Evolutionary conservation across 2,113 vertebrate genomes (phyloP).

Genomic region (Podiceps cristatus): DNA sequence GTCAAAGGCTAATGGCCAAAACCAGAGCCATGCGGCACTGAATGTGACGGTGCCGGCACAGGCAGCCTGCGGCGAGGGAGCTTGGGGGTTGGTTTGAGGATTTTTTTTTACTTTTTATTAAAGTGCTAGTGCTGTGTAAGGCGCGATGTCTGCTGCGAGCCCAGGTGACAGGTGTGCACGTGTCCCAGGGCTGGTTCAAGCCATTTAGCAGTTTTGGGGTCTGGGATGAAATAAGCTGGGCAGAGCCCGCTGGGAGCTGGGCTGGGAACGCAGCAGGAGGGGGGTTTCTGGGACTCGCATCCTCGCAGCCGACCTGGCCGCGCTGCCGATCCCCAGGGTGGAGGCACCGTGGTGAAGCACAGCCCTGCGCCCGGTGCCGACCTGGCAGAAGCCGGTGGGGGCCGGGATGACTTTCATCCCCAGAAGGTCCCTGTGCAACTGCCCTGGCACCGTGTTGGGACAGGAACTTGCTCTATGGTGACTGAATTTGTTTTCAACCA

Average conservation of each 20-base stretch:
- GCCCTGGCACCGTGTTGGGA: accelerated
- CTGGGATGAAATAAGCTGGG: neutral
- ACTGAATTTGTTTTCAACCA: neutral
- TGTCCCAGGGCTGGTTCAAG: neutral
- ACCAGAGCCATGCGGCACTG: neutral
- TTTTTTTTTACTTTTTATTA: neutral
- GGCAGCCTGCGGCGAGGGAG: accelerated
- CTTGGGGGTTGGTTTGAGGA: accelerated
- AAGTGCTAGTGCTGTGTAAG: neutral
- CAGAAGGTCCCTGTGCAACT: neutral
- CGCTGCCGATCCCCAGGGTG: accelerated
- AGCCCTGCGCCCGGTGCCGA: accelerated
- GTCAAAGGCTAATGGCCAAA: neutral
- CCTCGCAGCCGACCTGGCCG: neutral
- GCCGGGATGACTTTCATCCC: neutral
- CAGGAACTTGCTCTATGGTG: neutral
- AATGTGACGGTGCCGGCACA: accelerated
- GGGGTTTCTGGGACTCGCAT: neutral
- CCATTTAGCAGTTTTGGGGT: neutral
- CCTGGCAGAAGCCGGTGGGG: neutral
- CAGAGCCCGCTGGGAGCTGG: neutral
- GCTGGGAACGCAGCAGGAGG: accelerated
- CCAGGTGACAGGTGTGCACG: accelerated
- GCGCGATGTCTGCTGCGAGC: neutral
- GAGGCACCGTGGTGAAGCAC: too few relatives aligned